Evolutionary conservation across 2,113 vertebrate genomes (phyloP), one percentile per base, ranked within the genome.

Genomic region (Amblyornis subalaris): DNA sequence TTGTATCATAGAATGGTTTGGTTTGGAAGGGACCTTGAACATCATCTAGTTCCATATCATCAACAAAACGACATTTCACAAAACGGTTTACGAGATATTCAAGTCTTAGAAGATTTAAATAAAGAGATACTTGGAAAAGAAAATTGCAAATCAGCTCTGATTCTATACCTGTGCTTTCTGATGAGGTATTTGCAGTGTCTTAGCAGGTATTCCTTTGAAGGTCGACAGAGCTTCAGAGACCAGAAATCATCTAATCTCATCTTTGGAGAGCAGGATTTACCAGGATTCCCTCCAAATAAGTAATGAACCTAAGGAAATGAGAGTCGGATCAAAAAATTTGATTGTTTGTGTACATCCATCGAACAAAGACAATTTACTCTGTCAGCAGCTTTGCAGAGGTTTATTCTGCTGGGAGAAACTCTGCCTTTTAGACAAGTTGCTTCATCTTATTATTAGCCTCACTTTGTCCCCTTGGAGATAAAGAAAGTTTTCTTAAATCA

Each of bases 211-310:
- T 99, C 99, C 97, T 99, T 99, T 33, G 99, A 99, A 95, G 99
- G 99, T 44, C 99, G 98, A 96, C 99, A 99, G 78, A 99, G 98
- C 97, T 99, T 99, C 94, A 99, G 97, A 62, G 99, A 99, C 99
- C 99, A 99, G 97, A 99, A 99, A 95, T 99, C 99, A 38, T 99
- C 99, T 95, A 99, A 97, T 67, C 99, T 98, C 99, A 99, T 99
- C 96, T 99, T 99, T 33, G 99, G 99, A 95, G 99, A 99, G 86
- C 99, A 99, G 35, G 99, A 99, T 95, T 99, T 99, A 57, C 99
- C 99, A 29, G 99, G 99, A 97, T 99, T 99, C 65, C 99, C 99
- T 85, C 99, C 99, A 97, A 99, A 99, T 93, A 99, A 98, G 97
- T 99, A 99, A 97, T 99, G 99, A 86, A 99, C 99, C 99, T 99